Evolutionary conservation across 2,113 vertebrate genomes (phyloP), one percentile per base, ranked within the genome.

Genomic region (Petroica traversi): DNA sequence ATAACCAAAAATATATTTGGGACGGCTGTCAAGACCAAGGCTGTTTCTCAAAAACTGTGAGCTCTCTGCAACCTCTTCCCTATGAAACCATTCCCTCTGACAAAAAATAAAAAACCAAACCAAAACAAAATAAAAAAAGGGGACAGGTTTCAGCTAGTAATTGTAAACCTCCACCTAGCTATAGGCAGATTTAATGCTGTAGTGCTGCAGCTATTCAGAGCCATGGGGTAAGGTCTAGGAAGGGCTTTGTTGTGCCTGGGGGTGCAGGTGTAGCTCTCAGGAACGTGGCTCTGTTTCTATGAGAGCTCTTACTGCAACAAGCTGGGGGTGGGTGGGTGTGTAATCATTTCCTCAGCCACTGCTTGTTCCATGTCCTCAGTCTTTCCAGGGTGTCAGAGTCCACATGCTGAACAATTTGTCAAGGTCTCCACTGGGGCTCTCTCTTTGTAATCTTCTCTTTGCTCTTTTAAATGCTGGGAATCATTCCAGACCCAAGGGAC

Each of bases 391-490:
- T 38, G 8, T 66, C 74, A 69, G 54, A 11, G 38, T 49, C 20
- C 16, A 82, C 20, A 73, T 31, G 15, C 59, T 57, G 71, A 92
- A 91, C 26, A 79, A 61, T 67, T 73, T 79, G 78, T 85, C 38
- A 82, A 67, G 80, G 34, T 76, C 17, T 81, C 54, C 18, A 41
- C 28, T 24, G 31, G 13, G 28, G 4, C 1, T 12, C 18, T 57
- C 41, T 86, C 54, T 69, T 36, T 72, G 52, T 82, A 92, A 91
- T 75, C n/a, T 68, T 40, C 17, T 34, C 49, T 89, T 91, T 83
- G 41, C 38, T 93, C 63, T 58, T 93, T 79, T 69, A 92, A 62
- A 64, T 19, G 6, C 45, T 40, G 49, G 49, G 41, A 89, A 63
- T 36, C 36, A 46, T 82, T 85, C 62, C 54, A 72, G 29, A 41